Evolutionary conservation across 1,140 invertebrate species (phyloP).

Genomic region (Dreissena polymorpha): DNA sequence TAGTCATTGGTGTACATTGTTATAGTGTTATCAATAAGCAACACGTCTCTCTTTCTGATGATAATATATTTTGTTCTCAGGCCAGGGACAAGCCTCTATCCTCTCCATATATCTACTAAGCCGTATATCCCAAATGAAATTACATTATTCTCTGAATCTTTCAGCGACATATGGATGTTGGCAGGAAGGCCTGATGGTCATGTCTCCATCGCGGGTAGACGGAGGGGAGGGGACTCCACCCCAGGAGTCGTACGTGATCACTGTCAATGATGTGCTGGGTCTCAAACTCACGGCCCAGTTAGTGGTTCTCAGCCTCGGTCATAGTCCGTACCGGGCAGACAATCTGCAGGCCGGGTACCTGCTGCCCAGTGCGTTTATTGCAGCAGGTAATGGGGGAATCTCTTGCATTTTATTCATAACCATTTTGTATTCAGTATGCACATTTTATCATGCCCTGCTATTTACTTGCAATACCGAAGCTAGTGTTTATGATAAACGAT

Average conservation of each 20-base stretch:
- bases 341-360: conserved; percentile 54
- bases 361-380: conserved; percentile 70
- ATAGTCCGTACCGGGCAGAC: conserved; percentile 58
- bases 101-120: too few relatives aligned
- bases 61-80: too few relatives aligned
- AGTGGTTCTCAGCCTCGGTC: conserved; percentile 71
- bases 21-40: too few relatives aligned
- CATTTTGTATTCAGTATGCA: too few relatives aligned
- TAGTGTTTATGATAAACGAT: too few relatives aligned
- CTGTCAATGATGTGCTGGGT: conserved; percentile 69
- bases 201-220: conserved; percentile 65
- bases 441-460: too few relatives aligned
- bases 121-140: too few relatives aligned
- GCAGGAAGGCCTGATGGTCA: conserved; percentile 68
- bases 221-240: conserved; percentile 49
- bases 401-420: too few relatives aligned
- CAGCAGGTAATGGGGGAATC: conserved; percentile 65
- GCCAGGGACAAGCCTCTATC: too few relatives aligned
- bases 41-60: too few relatives aligned
- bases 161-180: conserved; percentile 73
- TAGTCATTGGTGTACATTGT: too few relatives aligned
- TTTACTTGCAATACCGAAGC: too few relatives aligned
- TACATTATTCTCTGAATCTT: background rate
- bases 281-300: conserved; percentile 70
- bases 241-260: conserved; percentile 68